phyloP scores from a whole-genome alignment of 2,797 vertebrate species.

The Anniella stebbinsi region DNA sequence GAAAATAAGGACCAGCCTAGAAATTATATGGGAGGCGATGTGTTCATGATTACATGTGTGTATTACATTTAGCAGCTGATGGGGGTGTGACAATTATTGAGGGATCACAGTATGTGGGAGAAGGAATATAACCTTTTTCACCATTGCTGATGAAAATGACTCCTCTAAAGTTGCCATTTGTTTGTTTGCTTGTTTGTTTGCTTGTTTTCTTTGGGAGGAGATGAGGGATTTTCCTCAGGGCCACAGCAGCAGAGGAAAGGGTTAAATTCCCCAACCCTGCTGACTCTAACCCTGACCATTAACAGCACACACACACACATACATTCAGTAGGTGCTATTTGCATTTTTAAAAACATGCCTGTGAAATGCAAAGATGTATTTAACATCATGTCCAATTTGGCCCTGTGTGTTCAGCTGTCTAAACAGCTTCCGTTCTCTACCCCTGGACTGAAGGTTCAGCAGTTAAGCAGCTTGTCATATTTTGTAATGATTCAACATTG shows the following conservation, averaged over 20 bases:
- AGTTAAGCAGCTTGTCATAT: conserved; percentile 42
- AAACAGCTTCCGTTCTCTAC: conserved; percentile 36
- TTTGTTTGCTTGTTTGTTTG: neutral
- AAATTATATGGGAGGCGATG: neutral
- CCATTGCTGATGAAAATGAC: neutral
- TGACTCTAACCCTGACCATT: neutral
- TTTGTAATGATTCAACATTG: conserved; percentile 39
- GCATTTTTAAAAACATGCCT: neutral
- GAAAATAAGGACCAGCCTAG: neutral
- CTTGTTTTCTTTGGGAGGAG: neutral
- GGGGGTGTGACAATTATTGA: neutral
- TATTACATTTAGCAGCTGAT: neutral
- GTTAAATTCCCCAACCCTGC: neutral
- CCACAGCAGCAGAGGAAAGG: neutral
- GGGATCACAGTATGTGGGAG: too few relatives aligned
- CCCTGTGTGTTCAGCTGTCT: conserved; percentile 1
- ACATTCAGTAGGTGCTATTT: conserved; percentile 3
- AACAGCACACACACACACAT: neutral
- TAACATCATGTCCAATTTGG: neutral
- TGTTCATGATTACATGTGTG: neutral
- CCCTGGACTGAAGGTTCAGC: neutral
- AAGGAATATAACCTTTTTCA: neutral
- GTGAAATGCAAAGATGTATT: neutral
- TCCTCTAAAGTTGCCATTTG: neutral
- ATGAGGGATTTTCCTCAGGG: neutral